Percentiles rank a stretch among this genome's conserved stretches.
phyloP scores from a whole-genome alignment of 2,888 invertebrate genomes.

The Glaucopsyche alexis region DNA sequence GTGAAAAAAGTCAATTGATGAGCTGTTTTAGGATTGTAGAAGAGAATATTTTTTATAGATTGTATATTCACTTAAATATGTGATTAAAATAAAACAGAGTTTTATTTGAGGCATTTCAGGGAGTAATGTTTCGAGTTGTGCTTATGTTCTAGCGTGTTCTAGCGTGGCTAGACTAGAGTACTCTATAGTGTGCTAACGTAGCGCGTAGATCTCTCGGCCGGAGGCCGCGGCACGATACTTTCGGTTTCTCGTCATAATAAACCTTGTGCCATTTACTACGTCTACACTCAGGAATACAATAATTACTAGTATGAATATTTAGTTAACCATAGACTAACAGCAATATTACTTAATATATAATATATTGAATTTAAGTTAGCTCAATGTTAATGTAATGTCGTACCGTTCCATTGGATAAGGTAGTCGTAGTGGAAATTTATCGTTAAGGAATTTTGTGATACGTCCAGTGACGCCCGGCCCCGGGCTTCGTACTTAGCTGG shows the following conservation, averaged over 20 bases:
- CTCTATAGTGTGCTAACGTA: constrained; percentile 51
- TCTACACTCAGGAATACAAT: constrained; percentile 68
- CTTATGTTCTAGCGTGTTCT: constrained; percentile 69
- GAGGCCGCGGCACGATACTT: constrained; percentile 57
- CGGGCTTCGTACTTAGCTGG: constrained; percentile 31
- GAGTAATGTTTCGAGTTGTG: constrained; percentile 69
- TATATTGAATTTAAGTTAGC: constrained; percentile 77
- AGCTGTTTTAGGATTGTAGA: constrained; percentile 61
- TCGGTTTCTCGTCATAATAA: constrained; percentile 75
- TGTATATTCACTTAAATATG: constrained; percentile 71
- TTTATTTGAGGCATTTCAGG: constrained; percentile 78
- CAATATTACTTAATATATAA: constrained; percentile 76
- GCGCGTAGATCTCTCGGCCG: constrained; percentile 23
- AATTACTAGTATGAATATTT: constrained; percentile 56
- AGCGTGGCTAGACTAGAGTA: constrained; percentile 73
- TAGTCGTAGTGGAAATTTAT: constrained; percentile 69
- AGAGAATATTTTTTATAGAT: constrained; percentile 66
- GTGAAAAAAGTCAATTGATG: constrained; percentile 67
- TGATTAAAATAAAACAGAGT: constrained; percentile 78
- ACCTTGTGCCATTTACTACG: constrained; percentile 72
- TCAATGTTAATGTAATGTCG: constrained; percentile 74
- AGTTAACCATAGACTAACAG: constrained; percentile 74
- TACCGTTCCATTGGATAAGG: constrained; percentile 78
- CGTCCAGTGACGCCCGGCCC: constrained; percentile 64
- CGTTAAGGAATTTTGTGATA: constrained; percentile 75